Percentiles rank a stretch among this genome's conserved stretches.
phyloP scores from a whole-genome alignment of 2,113 vertebrate genomes.

The Suricata suricatta region DNA sequence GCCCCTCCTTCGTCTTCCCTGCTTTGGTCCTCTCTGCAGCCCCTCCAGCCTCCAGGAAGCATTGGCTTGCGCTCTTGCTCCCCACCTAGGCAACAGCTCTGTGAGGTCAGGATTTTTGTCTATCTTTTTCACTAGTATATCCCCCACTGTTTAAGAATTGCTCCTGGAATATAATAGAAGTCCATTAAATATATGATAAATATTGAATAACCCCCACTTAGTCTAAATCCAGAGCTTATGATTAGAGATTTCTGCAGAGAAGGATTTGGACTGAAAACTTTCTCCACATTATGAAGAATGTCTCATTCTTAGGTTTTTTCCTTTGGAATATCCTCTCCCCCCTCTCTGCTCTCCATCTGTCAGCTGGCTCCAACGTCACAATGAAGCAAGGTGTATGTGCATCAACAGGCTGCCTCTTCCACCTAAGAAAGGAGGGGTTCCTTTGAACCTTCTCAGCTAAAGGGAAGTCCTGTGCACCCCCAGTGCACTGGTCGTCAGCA shows the following conservation, averaged over 20 bases:
- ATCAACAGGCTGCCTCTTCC: not conserved
- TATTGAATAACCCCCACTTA: not conserved
- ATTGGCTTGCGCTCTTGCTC: not conserved
- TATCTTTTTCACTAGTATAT: not conserved
- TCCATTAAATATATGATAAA: not conserved
- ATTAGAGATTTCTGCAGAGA: not conserved
- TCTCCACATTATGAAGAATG: not conserved
- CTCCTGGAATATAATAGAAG: not conserved
- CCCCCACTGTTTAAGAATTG: not conserved
- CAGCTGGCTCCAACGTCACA: not conserved
- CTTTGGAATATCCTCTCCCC: not conserved
- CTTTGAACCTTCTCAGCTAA: not conserved
- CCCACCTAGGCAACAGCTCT: not conserved
- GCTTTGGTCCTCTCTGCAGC: not conserved
- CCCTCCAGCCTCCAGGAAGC: not conserved
- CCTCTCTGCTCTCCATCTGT: not conserved
- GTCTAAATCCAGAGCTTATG: not conserved
- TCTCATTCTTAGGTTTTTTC: not conserved
- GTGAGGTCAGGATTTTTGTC: too few relatives aligned
- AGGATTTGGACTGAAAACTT: not conserved
- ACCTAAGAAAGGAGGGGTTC: not conserved
- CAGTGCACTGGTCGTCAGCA: not conserved
- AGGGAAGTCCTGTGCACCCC: not conserved
- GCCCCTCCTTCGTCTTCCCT: not conserved
- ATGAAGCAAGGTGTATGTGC: not conserved